A percentile compares a stretch with the other conserved stretches of the same genome.
phyloP scores from a whole-genome alignment of 2,888 invertebrate species.

The Orchesella flavescens region DNA sequence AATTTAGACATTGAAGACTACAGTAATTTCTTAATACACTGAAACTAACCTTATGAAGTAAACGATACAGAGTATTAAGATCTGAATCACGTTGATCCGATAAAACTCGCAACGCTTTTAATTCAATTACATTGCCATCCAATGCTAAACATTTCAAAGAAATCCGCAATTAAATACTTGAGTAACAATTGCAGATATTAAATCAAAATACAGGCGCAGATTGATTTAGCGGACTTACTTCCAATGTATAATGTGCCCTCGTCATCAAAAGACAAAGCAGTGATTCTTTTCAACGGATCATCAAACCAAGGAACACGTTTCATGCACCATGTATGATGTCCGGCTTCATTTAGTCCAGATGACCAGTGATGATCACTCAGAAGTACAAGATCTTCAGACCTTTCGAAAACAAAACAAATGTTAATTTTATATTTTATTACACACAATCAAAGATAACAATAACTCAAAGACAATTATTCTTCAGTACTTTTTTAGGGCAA shows the following conservation, averaged over 20 bases:
- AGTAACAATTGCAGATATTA: too few species aligned
- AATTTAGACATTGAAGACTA: not conserved
- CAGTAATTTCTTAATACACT: not conserved
- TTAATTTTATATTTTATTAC: not conserved
- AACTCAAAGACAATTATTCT: too few species aligned
- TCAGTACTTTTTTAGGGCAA: conserved; percentile 67
- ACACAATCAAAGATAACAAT: not conserved
- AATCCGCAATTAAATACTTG: too few species aligned
- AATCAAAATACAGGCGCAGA: not conserved
- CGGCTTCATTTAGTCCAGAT: conserved; percentile 47
- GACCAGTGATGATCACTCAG: conserved; percentile 67
- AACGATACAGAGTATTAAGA: conserved; percentile 43
- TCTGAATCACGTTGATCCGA: conserved; percentile 49
- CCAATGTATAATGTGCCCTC: conserved; percentile 70
- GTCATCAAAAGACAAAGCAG: conserved; percentile 69
- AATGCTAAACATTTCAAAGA: conserved; percentile 49
- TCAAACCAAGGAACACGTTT: conserved; percentile 70
- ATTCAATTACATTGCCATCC: conserved; percentile 69
- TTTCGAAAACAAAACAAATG: conserved; percentile 28
- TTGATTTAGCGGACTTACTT: conserved; percentile 47
- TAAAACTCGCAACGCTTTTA: conserved; percentile 59
- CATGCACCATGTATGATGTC: conserved; percentile 63
- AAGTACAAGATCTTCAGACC: conserved; percentile 66
- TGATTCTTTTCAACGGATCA: conserved; percentile 66
- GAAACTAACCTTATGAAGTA: conserved; percentile 46